These are phyloP conservation scores for Buphagus erythrorhynchus DNA, from an alignment of 2,797 vertebrate species.

Conservation along the genomic window DNA sequence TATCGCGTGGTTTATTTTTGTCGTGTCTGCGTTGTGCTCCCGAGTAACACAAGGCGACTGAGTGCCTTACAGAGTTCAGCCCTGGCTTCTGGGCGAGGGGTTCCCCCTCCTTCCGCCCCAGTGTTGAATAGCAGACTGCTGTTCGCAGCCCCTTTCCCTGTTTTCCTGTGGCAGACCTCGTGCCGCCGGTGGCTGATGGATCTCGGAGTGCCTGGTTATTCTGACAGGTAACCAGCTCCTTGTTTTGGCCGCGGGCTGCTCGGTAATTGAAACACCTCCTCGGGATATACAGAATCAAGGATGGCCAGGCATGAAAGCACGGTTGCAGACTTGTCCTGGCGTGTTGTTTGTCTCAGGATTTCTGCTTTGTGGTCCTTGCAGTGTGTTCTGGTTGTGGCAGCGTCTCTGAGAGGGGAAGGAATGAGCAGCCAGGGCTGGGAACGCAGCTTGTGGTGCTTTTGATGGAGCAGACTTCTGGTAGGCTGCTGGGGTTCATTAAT, in stretches of 20 bases:
- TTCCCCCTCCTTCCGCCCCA: background rate
- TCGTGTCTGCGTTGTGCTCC: background rate
- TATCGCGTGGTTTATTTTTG: background rate
- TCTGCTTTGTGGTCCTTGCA: background rate
- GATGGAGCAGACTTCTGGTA: background rate
- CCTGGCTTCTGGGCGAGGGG: background rate
- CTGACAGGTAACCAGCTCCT: background rate
- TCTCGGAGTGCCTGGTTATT: background rate
- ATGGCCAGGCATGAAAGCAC: background rate
- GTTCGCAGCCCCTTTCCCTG: background rate
- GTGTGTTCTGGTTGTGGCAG: background rate
- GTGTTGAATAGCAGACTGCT: background rate
- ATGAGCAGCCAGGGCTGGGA: background rate
- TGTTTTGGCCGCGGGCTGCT: background rate
- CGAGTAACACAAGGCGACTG: background rate
- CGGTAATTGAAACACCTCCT: background rate
- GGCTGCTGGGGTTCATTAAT: slow-evolving; percentile 34
- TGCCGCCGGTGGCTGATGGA: background rate
- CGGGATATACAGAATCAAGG: background rate
- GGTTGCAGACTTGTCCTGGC: background rate
- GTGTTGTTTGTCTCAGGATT: background rate
- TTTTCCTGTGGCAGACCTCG: background rate
- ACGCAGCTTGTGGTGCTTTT: background rate
- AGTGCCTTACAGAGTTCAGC: background rate
- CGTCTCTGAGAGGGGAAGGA: background rate